These are phyloP conservation scores for Sceloporus undulatus DNA, from an alignment of 2,113 vertebrate species.

Conservation along the genomic window DNA sequence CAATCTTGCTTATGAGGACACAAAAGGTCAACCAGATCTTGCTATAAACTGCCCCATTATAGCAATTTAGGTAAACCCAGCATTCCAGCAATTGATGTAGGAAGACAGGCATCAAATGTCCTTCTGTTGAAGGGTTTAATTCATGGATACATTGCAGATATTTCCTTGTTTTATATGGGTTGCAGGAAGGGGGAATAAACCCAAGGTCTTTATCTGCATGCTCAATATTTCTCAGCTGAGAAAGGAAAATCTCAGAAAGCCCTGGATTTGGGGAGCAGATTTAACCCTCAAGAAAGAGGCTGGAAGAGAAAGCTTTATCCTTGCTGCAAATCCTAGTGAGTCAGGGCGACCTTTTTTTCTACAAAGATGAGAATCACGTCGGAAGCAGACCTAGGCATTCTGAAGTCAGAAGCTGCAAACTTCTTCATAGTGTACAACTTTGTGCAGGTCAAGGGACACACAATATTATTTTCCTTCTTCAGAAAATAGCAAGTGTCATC, in stretches of 20 bases:
- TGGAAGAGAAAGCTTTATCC: conserved; percentile 54
- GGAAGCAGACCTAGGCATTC: not conserved
- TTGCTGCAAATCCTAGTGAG: conserved; percentile 24
- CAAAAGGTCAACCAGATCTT: not conserved
- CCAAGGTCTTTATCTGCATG: conserved; percentile 10
- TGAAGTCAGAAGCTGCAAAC: conserved; percentile 15
- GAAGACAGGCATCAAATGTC: not conserved
- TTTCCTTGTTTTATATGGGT: not conserved
- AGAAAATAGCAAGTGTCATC: conserved; percentile 34
- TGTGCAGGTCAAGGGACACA: not conserved
- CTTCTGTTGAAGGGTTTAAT: not conserved
- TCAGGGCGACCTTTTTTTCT: conserved; percentile 47
- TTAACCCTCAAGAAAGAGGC: conserved; percentile 51
- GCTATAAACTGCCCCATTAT: not conserved
- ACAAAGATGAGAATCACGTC: conserved; percentile 14
- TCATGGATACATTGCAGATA: not conserved
- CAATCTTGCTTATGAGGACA: not conserved
- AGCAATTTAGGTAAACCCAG: not conserved
- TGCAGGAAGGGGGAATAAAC: not conserved
- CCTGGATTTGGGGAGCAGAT: conserved; percentile 47
- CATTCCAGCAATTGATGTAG: not conserved
- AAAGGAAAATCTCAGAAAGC: conserved; percentile 43
- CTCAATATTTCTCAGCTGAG: conserved; percentile 46
- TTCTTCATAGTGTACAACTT: not conserved
- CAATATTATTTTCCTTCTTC: conserved; percentile 12